Evolutionary conservation across 2,797 vertebrate species (phyloP).

Genomic region (Psittacula echo): DNA sequence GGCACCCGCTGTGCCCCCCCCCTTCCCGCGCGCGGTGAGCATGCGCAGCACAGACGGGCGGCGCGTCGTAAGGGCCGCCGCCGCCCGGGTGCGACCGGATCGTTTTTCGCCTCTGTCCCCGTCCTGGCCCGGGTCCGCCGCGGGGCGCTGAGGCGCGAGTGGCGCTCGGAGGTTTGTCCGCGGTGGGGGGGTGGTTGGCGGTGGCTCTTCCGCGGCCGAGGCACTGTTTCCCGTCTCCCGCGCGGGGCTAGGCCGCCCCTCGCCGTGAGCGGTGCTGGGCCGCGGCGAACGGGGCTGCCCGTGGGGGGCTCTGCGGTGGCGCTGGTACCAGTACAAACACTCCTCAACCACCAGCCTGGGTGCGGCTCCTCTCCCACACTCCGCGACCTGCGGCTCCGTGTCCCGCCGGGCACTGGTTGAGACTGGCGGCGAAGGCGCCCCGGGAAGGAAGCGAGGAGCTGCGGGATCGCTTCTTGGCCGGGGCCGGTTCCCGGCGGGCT

Average conservation of each 20-base stretch:
- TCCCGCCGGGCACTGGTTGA: not conserved
- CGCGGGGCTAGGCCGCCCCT: not conserved
- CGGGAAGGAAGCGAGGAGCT: not conserved
- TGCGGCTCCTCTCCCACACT: not conserved
- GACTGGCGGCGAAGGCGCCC: not conserved
- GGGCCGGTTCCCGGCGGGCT: not conserved
- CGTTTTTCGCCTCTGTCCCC: too few species aligned
- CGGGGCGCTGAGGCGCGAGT: too few species aligned
- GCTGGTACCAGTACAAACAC: too few species aligned
- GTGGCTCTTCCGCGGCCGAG: not conserved
- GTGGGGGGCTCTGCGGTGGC: not conserved
- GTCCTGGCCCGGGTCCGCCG: too few species aligned
- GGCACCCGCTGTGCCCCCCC: too few species aligned
- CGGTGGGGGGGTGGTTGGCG: too few species aligned
- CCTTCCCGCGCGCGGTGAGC: not conserved
- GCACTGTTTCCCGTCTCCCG: not conserved
- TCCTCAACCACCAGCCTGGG: not conserved
- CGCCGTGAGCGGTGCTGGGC: not conserved
- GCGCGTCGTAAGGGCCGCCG: too few species aligned
- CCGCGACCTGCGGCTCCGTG: not conserved
- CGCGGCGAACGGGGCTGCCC: not conserved
- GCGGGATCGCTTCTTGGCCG: not conserved
- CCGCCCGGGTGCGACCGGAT: too few species aligned
- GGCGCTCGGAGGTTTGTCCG: not conserved
- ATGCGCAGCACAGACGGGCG: too few species aligned